Evolutionary conservation across 2,113 vertebrate species (phyloP).

Genomic region (Nycticebus coucang): DNA sequence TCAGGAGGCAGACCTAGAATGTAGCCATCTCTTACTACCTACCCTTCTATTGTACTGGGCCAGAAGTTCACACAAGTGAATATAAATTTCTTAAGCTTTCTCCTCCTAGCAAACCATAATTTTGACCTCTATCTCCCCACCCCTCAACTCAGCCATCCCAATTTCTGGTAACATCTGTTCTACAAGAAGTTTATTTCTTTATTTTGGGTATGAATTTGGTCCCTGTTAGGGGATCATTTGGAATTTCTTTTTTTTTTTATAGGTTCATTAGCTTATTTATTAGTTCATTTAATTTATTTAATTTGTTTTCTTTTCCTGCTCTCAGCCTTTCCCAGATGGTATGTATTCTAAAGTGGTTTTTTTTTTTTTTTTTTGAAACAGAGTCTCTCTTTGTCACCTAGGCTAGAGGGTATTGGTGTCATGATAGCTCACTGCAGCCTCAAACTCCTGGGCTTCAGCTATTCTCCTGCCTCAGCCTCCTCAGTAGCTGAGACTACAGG

Average conservation of each 20-base stretch:
- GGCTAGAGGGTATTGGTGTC: too few relatives aligned
- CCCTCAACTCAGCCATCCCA: neutral
- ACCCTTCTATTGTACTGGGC: neutral
- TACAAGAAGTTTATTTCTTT: neutral
- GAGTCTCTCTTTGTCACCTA: too few relatives aligned
- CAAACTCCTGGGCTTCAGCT: too few relatives aligned
- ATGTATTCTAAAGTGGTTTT: neutral
- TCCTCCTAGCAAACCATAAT: neutral
- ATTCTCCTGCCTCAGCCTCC: too few relatives aligned
- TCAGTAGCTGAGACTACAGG: too few relatives aligned
- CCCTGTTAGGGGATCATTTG: neutral
- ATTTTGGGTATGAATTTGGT: neutral
- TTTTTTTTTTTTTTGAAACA: too few relatives aligned
- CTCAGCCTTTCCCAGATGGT: neutral
- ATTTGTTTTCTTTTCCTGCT: neutral
- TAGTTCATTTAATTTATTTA: too few relatives aligned
- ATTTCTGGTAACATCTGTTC: neutral
- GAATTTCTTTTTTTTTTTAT: neutral
- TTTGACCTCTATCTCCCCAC: neutral
- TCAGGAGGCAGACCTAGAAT: neutral
- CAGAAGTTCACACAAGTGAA: neutral
- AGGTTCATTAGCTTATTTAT: too few relatives aligned
- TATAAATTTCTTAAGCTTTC: too few relatives aligned
- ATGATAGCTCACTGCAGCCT: too few relatives aligned
- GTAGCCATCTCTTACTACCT: neutral